These are phyloP conservation scores for Pristionchus entomophagus DNA, from an alignment of 2,888 invertebrate species.

Conservation along the genomic window DNA sequence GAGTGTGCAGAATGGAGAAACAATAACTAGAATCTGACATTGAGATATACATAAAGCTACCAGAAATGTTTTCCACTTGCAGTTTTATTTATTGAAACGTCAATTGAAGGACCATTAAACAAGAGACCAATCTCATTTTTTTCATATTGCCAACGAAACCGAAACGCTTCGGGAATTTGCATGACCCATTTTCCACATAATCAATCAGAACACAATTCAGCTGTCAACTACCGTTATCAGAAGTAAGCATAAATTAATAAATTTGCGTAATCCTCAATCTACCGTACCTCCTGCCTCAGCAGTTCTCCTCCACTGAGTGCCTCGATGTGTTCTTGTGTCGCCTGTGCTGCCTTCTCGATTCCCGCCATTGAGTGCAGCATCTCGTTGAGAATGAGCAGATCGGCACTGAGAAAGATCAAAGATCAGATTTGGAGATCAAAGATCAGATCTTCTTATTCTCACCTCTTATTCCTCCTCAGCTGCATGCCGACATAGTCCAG, in stretches of 20 bases:
- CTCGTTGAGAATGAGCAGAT: conserved; percentile 90
- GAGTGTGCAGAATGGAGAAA: too few relatives aligned
- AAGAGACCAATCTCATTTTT: too few relatives aligned
- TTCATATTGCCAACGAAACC: neutral
- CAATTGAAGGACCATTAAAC: too few relatives aligned
- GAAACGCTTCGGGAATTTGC: neutral
- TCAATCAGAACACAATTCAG: too few relatives aligned
- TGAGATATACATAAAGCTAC: too few relatives aligned
- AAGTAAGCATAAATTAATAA: too few relatives aligned
- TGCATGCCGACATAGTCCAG: conserved; percentile 97
- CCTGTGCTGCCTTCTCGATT: conserved; percentile 95
- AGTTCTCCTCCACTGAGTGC: conserved; percentile 97
- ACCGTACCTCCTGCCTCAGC: conserved; percentile 88
- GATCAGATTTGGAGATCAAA: neutral
- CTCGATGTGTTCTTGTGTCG: conserved; percentile 94
- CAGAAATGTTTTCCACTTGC: too few relatives aligned
- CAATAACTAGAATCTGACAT: too few relatives aligned
- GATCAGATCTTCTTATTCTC: neutral
- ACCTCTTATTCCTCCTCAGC: conserved; percentile 85
- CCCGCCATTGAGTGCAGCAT: conserved; percentile 99
- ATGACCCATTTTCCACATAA: too few relatives aligned
- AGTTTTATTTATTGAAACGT: too few relatives aligned
- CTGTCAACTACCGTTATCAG: too few relatives aligned
- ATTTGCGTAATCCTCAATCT: too few relatives aligned
- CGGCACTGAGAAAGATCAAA: conserved; percentile 82